A percentile compares a stretch with the other conserved stretches of the same genome.
These are phyloP conservation scores for Agrochola circellaris DNA, from an alignment of 2,888 invertebrate genomes.

Conservation along the genomic window DNA sequence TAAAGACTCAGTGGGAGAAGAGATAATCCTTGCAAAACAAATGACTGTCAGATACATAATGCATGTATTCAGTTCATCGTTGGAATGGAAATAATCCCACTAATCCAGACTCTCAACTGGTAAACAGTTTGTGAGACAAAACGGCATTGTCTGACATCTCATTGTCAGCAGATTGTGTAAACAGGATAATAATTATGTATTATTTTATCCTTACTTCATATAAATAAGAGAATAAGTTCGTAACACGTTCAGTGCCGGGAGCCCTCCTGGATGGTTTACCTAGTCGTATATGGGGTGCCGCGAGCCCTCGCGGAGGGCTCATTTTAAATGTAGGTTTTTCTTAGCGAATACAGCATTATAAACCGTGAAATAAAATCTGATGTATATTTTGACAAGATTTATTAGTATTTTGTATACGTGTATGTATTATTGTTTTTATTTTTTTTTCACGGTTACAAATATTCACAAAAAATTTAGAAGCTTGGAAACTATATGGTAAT, in stretches of 20 bases:
- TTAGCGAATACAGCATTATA: no score
- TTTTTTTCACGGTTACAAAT: no score
- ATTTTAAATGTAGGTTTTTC: no score
- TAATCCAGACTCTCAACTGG: constrained; percentile 4
- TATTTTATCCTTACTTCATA: constrained; percentile 6
- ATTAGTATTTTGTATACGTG: no score
- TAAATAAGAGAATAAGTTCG: not conserved
- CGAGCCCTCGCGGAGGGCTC: no score
- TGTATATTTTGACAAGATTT: no score
- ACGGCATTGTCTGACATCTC: constrained; percentile 19
- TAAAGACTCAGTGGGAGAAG: not conserved
- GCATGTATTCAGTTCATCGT: constrained; percentile 29
- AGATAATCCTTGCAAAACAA: constrained; percentile 28
- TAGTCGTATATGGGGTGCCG: no score
- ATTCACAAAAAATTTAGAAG: no score
- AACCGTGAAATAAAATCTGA: no score
- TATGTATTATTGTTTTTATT: no score
- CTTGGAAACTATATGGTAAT: no score
- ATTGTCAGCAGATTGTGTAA: constrained; percentile 11
- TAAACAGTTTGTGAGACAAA: constrained; percentile 11
- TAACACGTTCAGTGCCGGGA: not conserved
- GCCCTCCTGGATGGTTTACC: no score
- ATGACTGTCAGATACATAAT: constrained; percentile 29
- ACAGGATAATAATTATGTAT: constrained; percentile 19
- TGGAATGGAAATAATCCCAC: constrained; percentile 35